Conservation (phyloP, 2,797 vertebrate genomes). For the Hemibagrus guttatus region DNA sequence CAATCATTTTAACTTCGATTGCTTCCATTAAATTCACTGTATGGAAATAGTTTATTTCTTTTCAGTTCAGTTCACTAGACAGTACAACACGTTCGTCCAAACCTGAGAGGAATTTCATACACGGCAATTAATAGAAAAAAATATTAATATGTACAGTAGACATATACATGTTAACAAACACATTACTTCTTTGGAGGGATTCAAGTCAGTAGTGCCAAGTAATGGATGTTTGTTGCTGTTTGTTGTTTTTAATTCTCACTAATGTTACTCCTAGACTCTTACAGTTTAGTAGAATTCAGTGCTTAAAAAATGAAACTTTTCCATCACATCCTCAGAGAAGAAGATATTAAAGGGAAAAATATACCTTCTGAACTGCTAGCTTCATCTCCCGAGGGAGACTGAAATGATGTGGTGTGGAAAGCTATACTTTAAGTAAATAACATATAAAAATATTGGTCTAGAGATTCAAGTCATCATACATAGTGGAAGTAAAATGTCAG, state of each 20-base stretch:
- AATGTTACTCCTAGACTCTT: neutral
- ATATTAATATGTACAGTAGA: slow-evolving; percentile 29
- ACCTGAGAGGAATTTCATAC: slow-evolving; percentile 10
- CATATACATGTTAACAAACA: slow-evolving; percentile 21
- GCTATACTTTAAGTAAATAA: neutral
- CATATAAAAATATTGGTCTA: neutral
- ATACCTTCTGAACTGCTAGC: neutral
- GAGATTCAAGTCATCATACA: slow-evolving; percentile 8
- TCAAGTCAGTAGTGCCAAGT: slow-evolving; percentile 20
- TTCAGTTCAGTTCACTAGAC: neutral
- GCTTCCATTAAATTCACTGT: neutral
- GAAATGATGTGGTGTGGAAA: neutral
- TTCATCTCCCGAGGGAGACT: neutral
- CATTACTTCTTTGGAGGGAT: slow-evolving; percentile 24
- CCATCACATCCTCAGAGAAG: neutral
- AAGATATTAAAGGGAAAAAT: neutral
- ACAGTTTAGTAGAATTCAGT: neutral
- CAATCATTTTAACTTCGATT: neutral
- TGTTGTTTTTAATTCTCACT: neutral
- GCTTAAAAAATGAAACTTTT: neutral
- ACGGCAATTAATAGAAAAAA: slow-evolving; percentile 33
- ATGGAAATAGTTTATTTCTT: neutral
- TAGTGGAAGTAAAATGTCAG: neutral
- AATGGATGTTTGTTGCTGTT: neutral
- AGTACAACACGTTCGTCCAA: neutral